Percentiles rank a stretch among this genome's conserved stretches.
Evolutionary conservation across 2,888 invertebrate species (phyloP).

Genomic region (Pachycephus smyrnensis): DNA sequence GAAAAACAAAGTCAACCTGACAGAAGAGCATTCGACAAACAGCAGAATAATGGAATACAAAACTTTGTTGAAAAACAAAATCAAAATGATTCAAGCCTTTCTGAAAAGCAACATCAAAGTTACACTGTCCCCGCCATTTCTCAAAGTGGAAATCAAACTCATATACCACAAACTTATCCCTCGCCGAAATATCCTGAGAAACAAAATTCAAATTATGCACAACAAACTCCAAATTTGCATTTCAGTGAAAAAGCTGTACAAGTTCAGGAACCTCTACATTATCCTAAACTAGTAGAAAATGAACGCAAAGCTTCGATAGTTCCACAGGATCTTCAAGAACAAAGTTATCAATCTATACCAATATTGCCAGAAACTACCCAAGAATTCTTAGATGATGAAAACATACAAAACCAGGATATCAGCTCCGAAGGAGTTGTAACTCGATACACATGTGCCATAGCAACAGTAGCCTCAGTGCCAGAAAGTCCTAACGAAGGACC

Average conservation of each 20-base stretch:
- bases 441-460: slow-evolving; percentile 59
- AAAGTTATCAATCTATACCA: not conserved
- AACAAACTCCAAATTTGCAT: not conserved
- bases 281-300: not conserved
- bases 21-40: slow-evolving; percentile 6
- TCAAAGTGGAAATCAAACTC: not conserved
- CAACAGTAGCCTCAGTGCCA: slow-evolving; percentile 52
- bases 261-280: not conserved
- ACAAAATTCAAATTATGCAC: not conserved
- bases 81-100: not conserved
- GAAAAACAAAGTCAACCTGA: not conserved
- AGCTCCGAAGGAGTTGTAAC: slow-evolving; percentile 59
- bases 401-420: slow-evolving; percentile 62
- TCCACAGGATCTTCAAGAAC: not conserved
- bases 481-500: slow-evolving; percentile 32
- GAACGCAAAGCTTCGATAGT: not conserved
- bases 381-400: slow-evolving; percentile 41
- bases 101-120: not conserved
- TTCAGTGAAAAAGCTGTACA: not conserved
- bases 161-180: not conserved
- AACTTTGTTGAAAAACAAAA: not conserved
- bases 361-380: not conserved
- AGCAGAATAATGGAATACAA: slow-evolving; percentile 12
- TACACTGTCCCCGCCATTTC: too few species aligned
- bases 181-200: not conserved